phyloP scores from a whole-genome alignment of 1,140 invertebrate genomes.

The Drosophila nigrodunni region DNA sequence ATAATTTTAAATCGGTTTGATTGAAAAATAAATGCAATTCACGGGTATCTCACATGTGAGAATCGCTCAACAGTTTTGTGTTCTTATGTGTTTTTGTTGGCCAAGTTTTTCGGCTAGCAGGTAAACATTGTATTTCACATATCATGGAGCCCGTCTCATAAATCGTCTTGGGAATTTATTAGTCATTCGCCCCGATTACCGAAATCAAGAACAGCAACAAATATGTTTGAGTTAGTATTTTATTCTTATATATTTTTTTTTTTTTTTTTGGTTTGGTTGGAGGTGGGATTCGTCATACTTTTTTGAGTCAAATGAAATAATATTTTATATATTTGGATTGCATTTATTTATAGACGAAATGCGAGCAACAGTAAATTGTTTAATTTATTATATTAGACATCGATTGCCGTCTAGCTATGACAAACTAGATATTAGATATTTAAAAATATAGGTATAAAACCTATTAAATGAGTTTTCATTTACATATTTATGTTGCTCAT shows the following conservation, averaged over 20 bases:
- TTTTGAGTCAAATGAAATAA: slow-evolving; percentile 17
- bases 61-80: too few species aligned
- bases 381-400: slow-evolving; percentile 50
- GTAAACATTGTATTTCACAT: slow-evolving; percentile 26
- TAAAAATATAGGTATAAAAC: slow-evolving; percentile 3
- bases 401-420: slow-evolving; percentile 22
- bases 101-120: slow-evolving; percentile 27
- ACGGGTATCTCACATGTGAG: too few species aligned
- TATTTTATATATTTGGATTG: slow-evolving; percentile 41
- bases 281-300: slow-evolving; percentile 25
- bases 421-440: slow-evolving; percentile 16
- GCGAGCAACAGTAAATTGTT: slow-evolving; percentile 34
- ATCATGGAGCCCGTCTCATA: slow-evolving; percentile 20
- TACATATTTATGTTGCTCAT: neutral
- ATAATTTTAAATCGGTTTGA: too few species aligned
- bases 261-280: neutral
- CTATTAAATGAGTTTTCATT: neutral
- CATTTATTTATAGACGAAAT: slow-evolving; percentile 40
- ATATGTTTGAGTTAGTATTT: slow-evolving; percentile 11
- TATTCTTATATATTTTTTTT: neutral
- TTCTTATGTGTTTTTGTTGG: neutral
- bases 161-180: slow-evolving; percentile 47
- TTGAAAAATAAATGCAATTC: too few species aligned
- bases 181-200: slow-evolving; percentile 37
- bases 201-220: slow-evolving; percentile 14